Evolutionary conservation across 1,140 invertebrate species (phyloP).

Genomic region (Pinna nobilis): DNA sequence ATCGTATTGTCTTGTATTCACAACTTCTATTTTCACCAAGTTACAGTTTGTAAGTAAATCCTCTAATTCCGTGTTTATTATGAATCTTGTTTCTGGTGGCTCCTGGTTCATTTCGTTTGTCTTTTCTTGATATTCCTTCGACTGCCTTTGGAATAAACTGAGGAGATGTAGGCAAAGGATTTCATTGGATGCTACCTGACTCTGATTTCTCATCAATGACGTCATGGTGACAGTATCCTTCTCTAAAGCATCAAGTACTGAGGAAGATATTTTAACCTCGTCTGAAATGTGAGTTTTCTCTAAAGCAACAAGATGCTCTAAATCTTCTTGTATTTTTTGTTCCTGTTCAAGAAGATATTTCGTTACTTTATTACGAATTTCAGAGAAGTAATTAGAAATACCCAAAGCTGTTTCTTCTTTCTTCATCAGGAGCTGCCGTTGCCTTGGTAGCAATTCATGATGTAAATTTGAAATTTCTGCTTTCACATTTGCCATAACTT

Average conservation of each 20-base stretch:
- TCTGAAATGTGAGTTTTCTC: background rate
- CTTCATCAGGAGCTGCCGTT: conserved; percentile 5
- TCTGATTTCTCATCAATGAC: background rate
- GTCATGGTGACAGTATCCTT: background rate
- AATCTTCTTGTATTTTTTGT: conserved; percentile 5
- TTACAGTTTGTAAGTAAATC: background rate
- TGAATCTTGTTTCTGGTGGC: background rate
- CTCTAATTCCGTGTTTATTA: conserved; percentile 2
- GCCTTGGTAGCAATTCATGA: background rate
- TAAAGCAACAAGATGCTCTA: background rate
- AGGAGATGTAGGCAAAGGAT: background rate
- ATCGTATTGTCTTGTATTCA: conserved; percentile 10
- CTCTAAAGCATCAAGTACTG: background rate
- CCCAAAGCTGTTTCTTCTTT: conserved; percentile 3
- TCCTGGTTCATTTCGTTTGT: background rate
- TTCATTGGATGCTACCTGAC: background rate
- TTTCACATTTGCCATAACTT: background rate
- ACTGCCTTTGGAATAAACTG: too few relatives aligned
- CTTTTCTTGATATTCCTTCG: too few relatives aligned
- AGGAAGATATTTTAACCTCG: background rate
- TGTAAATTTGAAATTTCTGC: background rate
- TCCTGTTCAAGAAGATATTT: conserved; percentile 3
- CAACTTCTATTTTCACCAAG: background rate
- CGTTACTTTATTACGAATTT: conserved; percentile 2
- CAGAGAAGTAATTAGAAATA: conserved; percentile 10